Conservation (phyloP, 2,113 vertebrate species). For the Vulpes ferrilata region DNA sequence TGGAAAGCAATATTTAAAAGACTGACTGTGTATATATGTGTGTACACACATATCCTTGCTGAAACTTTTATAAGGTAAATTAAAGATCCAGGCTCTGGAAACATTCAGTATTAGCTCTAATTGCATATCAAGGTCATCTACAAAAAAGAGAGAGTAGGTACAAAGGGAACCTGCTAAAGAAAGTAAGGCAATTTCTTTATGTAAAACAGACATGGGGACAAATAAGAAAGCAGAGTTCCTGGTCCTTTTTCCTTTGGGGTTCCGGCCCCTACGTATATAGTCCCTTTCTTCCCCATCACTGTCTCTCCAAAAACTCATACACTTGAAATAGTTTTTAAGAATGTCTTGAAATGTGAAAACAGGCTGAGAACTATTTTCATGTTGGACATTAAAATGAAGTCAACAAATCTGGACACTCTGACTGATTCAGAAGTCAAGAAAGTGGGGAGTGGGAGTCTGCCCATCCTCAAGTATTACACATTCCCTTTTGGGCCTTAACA, state of each 20-base stretch:
- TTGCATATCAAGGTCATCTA: slow-evolving; percentile 12
- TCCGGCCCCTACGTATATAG: neutral
- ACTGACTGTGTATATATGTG: neutral
- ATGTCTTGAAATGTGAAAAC: slow-evolving; percentile 58
- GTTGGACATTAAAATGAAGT: neutral
- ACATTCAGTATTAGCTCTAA: slow-evolving; percentile 52
- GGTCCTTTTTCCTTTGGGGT: slow-evolving; percentile 3
- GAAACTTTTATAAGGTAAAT: neutral
- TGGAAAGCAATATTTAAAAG: slow-evolving; percentile 30
- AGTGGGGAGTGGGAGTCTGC: neutral
- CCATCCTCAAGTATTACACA: slow-evolving; percentile 29
- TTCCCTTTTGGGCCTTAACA: neutral
- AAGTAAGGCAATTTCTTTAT: slow-evolving; percentile 37
- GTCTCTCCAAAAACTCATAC: slow-evolving; percentile 5
- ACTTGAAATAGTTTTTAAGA: slow-evolving; percentile 45
- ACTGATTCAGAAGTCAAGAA: slow-evolving; percentile 37
- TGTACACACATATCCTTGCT: neutral
- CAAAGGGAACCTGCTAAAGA: neutral
- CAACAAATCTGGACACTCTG: neutral
- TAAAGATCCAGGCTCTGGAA: neutral
- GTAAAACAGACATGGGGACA: slow-evolving; percentile 30
- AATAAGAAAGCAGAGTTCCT: slow-evolving; percentile 19
- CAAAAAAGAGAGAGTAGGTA: neutral
- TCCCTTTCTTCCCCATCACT: slow-evolving; percentile 19
- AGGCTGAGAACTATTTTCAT: slow-evolving; percentile 31